A percentile compares a stretch with the other conserved stretches of the same genome.
These are phyloP conservation scores for Piprites chloris DNA, from an alignment of 2,113 vertebrate genomes.

Conservation along the genomic window DNA sequence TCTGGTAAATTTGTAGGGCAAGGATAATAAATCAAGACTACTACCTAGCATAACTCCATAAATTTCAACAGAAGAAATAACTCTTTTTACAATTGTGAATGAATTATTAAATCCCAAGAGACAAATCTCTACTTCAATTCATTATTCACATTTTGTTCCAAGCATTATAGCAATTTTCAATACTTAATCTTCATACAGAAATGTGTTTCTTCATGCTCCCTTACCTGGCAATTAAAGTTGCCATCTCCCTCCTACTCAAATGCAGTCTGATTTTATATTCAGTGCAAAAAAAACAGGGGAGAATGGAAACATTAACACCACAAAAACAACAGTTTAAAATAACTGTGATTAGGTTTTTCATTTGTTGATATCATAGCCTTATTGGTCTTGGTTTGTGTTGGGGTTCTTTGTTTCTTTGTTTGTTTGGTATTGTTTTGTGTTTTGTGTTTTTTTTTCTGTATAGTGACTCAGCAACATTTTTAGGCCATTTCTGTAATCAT, in stretches of 20 bases:
- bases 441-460: too few relatives aligned
- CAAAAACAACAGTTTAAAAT: background rate
- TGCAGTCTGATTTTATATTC: background rate
- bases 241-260: background rate
- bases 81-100: background rate
- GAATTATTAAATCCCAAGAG: background rate
- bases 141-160: background rate
- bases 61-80: background rate
- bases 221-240: background rate
- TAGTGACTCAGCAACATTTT: background rate
- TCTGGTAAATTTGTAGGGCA: background rate
- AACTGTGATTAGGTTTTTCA: background rate
- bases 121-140: background rate
- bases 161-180: background rate
- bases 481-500: background rate
- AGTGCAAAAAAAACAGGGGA: background rate
- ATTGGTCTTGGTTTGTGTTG: rapidly evolving
- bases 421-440: background rate
- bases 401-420: background rate
- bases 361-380: background rate
- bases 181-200: background rate
- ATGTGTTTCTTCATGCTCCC: background rate
- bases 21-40: background rate
- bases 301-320: background rate
- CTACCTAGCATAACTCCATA: background rate